Evolutionary conservation across 2,113 vertebrate species (phyloP), one percentile per base, ranked within the genome.

Genomic region (Rhegmatorhina hoffmannsi): DNA sequence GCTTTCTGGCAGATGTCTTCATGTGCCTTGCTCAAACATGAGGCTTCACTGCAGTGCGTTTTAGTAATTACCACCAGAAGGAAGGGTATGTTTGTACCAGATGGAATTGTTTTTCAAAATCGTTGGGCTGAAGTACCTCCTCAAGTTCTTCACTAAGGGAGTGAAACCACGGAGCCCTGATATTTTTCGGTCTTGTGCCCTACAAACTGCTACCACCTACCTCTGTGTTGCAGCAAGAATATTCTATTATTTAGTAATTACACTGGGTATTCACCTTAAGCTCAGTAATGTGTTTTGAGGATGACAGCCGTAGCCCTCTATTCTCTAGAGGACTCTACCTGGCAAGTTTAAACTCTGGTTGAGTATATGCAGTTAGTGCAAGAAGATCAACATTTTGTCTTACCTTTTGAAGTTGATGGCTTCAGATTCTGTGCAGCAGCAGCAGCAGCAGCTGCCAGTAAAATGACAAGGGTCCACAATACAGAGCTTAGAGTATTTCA

Each of bases 321-420:
- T 78, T 89, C 86, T 94, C 76, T 43, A 52, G 73, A 95, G 63
- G 43, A 47, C 68, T 55, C 19, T 66, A 60, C 19, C n/a, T 82
- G 53, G 26, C 80, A 95, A 89, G 85, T 90, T 94, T 72, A 89
- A 95, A 77, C 83, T 94, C 11, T 1, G 79, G 17, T 38, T 84
- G 82, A 67, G 53, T 74, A 53, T 38, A 67, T 73, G 77, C 36
- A 55, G 59, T 87, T 81, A 24, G n/a, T 74, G 79, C 67, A 73
- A 73, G 55, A 85, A 87, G 50, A 81, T 86, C 36, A 84, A 33
- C 38, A 10, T 85, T 85, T 88, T 53, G 2, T 92, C 55, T 93
- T 38, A 0, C 23, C 55, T 94, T 96, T 91, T 94, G 78, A 88
- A 47, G 18, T 44, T 43, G 52, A 12, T 87, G 72, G 50, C 90